phyloP scores from a whole-genome alignment of 2,113 vertebrate species.

The Tyrannus savana region DNA sequence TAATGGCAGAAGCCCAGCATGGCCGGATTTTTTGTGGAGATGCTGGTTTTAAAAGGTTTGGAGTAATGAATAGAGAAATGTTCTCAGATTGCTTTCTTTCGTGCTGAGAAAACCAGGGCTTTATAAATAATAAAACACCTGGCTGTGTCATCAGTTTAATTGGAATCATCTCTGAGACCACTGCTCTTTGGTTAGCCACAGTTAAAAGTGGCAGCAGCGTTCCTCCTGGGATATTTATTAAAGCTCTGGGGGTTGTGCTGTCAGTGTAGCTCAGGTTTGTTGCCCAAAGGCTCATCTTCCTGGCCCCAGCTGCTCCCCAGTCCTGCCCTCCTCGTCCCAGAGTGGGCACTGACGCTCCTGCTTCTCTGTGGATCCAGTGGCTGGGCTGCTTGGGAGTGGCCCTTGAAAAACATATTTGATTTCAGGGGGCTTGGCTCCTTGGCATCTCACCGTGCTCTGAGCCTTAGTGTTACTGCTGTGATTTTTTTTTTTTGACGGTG shows the following conservation, averaged over 20 bases:
- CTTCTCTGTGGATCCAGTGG: not conserved
- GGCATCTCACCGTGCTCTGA: accelerated
- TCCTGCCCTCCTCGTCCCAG: not conserved
- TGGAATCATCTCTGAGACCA: not conserved
- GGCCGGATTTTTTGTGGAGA: not conserved
- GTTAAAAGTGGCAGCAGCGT: not conserved
- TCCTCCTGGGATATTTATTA: not conserved
- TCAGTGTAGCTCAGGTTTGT: not conserved
- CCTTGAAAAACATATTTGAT: not conserved
- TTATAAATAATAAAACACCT: slow-evolving; percentile 10
- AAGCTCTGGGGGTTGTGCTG: not conserved
- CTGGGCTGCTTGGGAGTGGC: not conserved
- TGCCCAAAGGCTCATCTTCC: not conserved
- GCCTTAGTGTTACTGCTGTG: not conserved
- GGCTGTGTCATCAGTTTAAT: not conserved
- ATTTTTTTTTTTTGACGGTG: not conserved
- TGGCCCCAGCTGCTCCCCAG: not conserved
- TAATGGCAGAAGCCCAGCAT: not conserved
- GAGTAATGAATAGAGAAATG: not conserved
- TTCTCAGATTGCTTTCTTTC: not conserved
- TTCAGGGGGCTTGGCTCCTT: not conserved
- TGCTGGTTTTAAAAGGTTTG: not conserved
- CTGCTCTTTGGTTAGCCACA: not conserved
- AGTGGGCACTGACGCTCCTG: not conserved
- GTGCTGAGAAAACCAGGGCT: not conserved